A percentile compares a stretch with the other conserved stretches of the same genome.
phyloP scores from a whole-genome alignment of 2,113 vertebrate genomes.

The Xiphophorus maculatus region DNA sequence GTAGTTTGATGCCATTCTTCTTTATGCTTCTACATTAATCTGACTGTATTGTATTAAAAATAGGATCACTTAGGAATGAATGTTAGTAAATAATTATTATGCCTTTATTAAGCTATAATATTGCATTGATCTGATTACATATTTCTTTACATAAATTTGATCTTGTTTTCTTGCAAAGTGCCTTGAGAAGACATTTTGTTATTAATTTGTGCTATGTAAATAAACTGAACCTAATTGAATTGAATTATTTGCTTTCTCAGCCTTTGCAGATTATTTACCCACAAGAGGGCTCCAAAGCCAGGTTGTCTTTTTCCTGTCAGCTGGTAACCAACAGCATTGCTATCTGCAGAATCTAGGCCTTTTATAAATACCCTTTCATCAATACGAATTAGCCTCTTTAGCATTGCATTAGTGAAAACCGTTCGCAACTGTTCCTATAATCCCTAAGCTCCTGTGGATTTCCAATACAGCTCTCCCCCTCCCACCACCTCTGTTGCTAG shows the following conservation, averaged over 20 bases:
- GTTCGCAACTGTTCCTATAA: conserved; percentile 67
- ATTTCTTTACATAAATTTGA: neutral
- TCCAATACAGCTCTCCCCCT: conserved; percentile 43
- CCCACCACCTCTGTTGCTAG: conserved; percentile 53
- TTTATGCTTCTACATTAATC: neutral
- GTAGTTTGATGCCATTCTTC: neutral
- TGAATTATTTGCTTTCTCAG: too few relatives aligned
- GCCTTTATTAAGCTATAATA: too few relatives aligned
- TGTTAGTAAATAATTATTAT: neutral
- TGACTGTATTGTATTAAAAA: neutral
- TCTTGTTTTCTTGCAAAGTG: neutral
- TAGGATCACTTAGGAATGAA: neutral
- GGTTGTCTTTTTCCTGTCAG: conserved; percentile 7
- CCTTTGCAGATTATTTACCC: conserved; percentile 24
- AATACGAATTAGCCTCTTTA: conserved; percentile 70
- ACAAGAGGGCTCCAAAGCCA: conserved; percentile 60
- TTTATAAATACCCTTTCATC: conserved; percentile 65
- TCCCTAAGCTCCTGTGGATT: conserved; percentile 69
- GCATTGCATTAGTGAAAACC: conserved; percentile 59
- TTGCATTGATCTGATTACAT: neutral
- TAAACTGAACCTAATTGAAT: neutral
- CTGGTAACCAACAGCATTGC: conserved; percentile 38
- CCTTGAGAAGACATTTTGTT: neutral
- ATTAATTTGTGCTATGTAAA: neutral
- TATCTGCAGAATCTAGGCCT: conserved; percentile 54